A percentile compares a stretch with the other conserved stretches of the same genome.
phyloP scores from a whole-genome alignment of 2,888 invertebrate genomes.

The Sphaerophoria taeniata region DNA sequence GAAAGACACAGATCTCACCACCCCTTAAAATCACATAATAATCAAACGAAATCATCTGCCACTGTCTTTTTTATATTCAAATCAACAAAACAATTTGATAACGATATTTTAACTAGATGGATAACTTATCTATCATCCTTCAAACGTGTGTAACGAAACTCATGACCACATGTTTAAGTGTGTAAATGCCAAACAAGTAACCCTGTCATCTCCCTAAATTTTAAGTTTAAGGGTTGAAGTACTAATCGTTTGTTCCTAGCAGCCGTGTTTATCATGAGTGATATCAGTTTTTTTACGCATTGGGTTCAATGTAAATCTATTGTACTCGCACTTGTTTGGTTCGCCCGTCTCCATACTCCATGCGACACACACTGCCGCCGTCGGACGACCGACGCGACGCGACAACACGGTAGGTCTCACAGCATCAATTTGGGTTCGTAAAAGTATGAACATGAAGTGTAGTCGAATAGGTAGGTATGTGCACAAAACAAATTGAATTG shows the following conservation, averaged over 20 bases:
- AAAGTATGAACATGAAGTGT: background rate
- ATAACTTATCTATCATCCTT: constrained; percentile 52
- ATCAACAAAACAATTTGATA: constrained; percentile 46
- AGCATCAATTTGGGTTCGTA: constrained; percentile 18
- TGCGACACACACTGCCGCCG: no score
- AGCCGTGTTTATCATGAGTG: constrained; percentile 23
- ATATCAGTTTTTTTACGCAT: constrained; percentile 43
- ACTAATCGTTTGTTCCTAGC: constrained; percentile 57
- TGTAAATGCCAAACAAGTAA: constrained; percentile 65
- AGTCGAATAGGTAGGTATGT: constrained; percentile 6
- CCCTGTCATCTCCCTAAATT: constrained; percentile 53
- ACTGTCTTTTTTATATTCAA: constrained; percentile 29
- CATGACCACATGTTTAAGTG: constrained; percentile 39
- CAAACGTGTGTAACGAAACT: constrained; percentile 50
- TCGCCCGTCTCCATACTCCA: background rate
- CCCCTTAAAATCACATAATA: no score
- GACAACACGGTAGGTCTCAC: no score
- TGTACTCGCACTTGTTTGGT: constrained; percentile 46
- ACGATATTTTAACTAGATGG: constrained; percentile 46
- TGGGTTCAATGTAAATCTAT: constrained; percentile 54
- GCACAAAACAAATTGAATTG: constrained; percentile 22
- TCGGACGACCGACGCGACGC: no score
- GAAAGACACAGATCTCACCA: no score
- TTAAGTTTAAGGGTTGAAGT: constrained; percentile 58
- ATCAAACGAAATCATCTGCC: background rate